phyloP scores from a whole-genome alignment of 2,113 vertebrate genomes.

The Labrus mixtus region DNA sequence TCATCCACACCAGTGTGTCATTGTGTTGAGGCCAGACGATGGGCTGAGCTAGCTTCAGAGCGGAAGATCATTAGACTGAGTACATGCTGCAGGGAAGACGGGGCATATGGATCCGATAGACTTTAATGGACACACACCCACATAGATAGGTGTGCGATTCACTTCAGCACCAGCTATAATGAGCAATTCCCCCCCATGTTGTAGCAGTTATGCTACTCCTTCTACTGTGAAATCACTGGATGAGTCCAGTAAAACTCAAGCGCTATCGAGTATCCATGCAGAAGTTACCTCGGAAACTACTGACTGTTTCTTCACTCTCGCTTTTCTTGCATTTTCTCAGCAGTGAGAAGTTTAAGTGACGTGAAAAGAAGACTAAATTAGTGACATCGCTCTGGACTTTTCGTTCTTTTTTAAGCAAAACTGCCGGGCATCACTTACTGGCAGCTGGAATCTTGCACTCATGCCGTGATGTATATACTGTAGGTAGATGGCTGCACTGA shows the following conservation, averaged over 20 bases:
- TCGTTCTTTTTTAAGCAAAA: conserved; percentile 13
- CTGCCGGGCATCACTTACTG: conserved; percentile 29
- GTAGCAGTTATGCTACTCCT: conserved; percentile 38
- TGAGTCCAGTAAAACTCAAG: conserved; percentile 21
- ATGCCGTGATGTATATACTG: conserved; percentile 27
- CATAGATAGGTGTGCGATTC: conserved; percentile 6
- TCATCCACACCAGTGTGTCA: conserved; percentile 32
- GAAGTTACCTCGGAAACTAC: conserved; percentile 17
- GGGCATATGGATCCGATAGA: conserved; percentile 41
- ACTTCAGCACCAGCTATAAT: conserved; percentile 45
- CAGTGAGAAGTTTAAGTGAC: conserved; percentile 19
- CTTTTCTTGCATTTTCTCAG: conserved; percentile 31
- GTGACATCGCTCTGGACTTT: conserved; percentile 36
- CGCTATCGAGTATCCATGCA: background rate
- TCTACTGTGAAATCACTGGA: conserved; percentile 50
- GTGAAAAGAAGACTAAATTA: conserved; percentile 4
- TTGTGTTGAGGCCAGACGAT: background rate
- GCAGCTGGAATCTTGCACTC: conserved; percentile 23
- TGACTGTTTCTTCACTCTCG: background rate
- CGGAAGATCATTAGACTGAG: conserved; percentile 55
- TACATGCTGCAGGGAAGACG: conserved; percentile 48
- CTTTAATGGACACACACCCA: conserved; percentile 20
- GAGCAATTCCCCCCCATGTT: conserved; percentile 27
- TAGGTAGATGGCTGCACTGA: conserved; percentile 6
- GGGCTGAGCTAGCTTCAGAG: conserved; percentile 13